These are phyloP conservation scores for Cerastis leucographa DNA, from an alignment of 2,888 invertebrate genomes.

Conservation along the genomic window DNA sequence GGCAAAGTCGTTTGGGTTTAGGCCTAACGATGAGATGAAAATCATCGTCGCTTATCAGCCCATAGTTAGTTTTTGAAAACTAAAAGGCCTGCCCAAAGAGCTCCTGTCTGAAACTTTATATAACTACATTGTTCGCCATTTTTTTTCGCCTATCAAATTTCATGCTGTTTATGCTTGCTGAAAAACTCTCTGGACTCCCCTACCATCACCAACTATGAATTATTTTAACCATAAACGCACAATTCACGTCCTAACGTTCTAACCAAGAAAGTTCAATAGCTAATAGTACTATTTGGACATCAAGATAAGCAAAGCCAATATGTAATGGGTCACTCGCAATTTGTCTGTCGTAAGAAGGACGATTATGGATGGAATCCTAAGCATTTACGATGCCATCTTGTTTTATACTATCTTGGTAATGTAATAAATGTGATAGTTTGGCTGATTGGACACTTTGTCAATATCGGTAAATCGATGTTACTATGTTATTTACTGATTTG, in stretches of 20 bases:
- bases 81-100: background rate
- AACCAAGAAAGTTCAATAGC: background rate
- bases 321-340: conserved; percentile 42
- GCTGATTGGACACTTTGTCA: conserved; percentile 32
- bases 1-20: background rate
- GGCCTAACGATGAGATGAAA: background rate
- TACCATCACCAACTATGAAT: background rate
- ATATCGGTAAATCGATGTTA: background rate
- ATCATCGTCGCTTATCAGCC: background rate
- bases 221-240: background rate
- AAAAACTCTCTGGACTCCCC: background rate
- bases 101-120: background rate
- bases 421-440: conserved; percentile 36
- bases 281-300: conserved; percentile 17
- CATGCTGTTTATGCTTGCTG: background rate
- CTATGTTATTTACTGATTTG: background rate
- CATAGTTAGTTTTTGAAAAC: background rate
- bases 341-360: conserved; percentile 40
- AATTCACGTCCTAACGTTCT: background rate
- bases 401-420: conserved; percentile 35
- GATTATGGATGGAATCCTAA: conserved; percentile 28
- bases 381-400: conserved; percentile 37
- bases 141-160: background rate
- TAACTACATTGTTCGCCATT: background rate
- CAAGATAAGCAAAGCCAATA: conserved; percentile 33